Evolutionary conservation across 1,140 invertebrate species (phyloP).

Genomic region (Oedothorax gibbosus): DNA sequence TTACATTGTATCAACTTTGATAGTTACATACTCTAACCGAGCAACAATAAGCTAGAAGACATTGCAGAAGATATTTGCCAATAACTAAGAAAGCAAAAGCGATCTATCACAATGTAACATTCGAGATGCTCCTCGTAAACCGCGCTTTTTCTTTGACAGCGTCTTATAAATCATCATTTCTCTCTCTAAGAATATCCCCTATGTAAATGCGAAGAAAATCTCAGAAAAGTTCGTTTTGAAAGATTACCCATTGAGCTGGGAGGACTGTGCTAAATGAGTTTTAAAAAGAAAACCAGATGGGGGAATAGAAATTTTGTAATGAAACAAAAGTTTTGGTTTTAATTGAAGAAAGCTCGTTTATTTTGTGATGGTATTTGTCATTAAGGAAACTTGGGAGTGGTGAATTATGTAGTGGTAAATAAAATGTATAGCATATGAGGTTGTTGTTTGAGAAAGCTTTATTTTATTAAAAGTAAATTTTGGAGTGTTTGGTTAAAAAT

Average conservation of each 20-base stretch:
- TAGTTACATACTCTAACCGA: too few species aligned
- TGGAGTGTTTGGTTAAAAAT: too few species aligned
- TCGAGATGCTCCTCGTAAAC: conserved; percentile 15
- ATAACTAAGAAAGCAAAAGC: conserved; percentile 16
- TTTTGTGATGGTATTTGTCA: too few species aligned
- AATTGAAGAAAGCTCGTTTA: too few species aligned
- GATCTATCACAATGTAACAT: conserved; percentile 39
- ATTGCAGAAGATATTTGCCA: conserved; percentile 18
- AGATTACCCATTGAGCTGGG: conserved; percentile 15
- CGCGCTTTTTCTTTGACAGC: conserved; percentile 9
- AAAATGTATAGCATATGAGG: too few species aligned
- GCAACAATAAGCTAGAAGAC: background rate
- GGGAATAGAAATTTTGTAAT: background rate
- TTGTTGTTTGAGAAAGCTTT: too few species aligned
- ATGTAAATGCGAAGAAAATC: conserved; percentile 3
- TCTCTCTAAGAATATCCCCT: conserved; percentile 24
- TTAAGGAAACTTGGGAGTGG: too few species aligned
- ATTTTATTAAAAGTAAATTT: too few species aligned
- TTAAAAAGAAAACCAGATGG: background rate
- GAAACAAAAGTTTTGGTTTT: too few species aligned
- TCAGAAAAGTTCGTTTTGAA: conserved; percentile 16
- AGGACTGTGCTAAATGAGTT: background rate
- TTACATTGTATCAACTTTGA: too few species aligned
- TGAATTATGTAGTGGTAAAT: too few species aligned
- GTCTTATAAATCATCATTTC: conserved; percentile 50